phyloP scores from a whole-genome alignment of 2,888 invertebrate genomes.

The Tiphia femorata region DNA sequence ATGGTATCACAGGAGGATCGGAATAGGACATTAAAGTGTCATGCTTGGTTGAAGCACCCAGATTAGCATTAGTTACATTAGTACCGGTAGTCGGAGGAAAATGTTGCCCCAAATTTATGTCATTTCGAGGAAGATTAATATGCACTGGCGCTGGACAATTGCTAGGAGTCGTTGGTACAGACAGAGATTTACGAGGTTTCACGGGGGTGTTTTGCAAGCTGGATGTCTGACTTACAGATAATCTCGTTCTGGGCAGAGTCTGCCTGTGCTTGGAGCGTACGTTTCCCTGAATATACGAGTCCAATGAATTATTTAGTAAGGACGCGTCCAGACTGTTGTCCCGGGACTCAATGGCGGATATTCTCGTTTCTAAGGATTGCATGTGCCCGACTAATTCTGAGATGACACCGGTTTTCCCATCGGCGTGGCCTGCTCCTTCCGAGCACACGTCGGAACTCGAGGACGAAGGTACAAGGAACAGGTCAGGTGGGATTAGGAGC shows the following conservation, averaged over 20 bases:
- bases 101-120: conserved; percentile 18
- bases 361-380: conserved; percentile 71
- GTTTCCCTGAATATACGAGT: conserved; percentile 21
- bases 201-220: conserved; percentile 53
- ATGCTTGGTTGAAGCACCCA: conserved; percentile 45
- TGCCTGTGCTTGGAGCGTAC: conserved; percentile 15
- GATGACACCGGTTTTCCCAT: conserved; percentile 70
- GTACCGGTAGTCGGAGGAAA: conserved; percentile 26
- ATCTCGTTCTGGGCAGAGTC: conserved; percentile 40
- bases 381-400: conserved; percentile 76
- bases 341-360: conserved; percentile 70
- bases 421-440: conserved; percentile 19
- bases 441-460: conserved; percentile 72
- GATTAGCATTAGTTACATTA: conserved; percentile 41
- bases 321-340: conserved; percentile 57
- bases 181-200: conserved; percentile 50
- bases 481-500: conserved; percentile 83
- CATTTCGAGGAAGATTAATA: conserved; percentile 33
- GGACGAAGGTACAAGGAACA: conserved; percentile 74
- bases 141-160: conserved; percentile 17
- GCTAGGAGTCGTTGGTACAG: conserved; percentile 61
- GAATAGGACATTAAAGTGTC: conserved; percentile 43
- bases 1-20: conserved; percentile 35
- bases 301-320: conserved; percentile 37
- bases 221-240: conserved; percentile 51